A percentile compares a stretch with the other conserved stretches of the same genome.
phyloP scores from a whole-genome alignment of 2,113 vertebrate genomes.

The Callionymus lyra region DNA sequence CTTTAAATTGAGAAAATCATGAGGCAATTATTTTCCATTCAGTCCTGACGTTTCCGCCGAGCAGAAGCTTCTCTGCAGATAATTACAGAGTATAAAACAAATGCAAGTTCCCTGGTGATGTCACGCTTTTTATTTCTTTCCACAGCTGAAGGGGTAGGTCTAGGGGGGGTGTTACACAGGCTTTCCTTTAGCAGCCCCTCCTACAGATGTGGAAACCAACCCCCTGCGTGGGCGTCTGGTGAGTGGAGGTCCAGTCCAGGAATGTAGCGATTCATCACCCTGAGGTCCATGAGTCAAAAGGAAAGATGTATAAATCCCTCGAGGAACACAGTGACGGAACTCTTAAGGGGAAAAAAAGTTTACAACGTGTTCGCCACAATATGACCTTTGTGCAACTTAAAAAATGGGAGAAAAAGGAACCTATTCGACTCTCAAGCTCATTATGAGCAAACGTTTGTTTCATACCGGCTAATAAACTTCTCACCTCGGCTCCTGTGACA shows the following conservation, averaged over 20 bases:
- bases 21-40: background rate
- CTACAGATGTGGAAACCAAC: slow-evolving; percentile 41
- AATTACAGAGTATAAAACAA: slow-evolving; percentile 42
- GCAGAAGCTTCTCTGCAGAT: slow-evolving; percentile 7
- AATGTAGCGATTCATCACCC: slow-evolving; percentile 47
- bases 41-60: too few relatives aligned
- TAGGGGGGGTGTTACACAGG: background rate
- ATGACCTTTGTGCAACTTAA: slow-evolving; percentile 1
- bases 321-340: slow-evolving; percentile 5
- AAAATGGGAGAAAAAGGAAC: slow-evolving; percentile 1
- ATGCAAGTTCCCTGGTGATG: slow-evolving; percentile 40
- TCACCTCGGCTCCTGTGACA: slow-evolving; percentile 36
- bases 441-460: background rate
- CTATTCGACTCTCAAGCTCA: background rate
- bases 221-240: slow-evolving; percentile 11
- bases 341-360: slow-evolving; percentile 1
- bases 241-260: slow-evolving; percentile 41
- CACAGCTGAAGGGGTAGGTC: slow-evolving; percentile 14
- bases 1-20: background rate
- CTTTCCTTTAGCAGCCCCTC: slow-evolving; percentile 41
- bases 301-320: slow-evolving; percentile 19
- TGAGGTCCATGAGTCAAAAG: slow-evolving; percentile 40
- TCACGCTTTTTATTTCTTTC: slow-evolving; percentile 56
- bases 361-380: background rate
- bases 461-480: background rate